Evolutionary conservation across 2,888 invertebrate species (phyloP).

Genomic region (Scelioninae gen. 1): DNA sequence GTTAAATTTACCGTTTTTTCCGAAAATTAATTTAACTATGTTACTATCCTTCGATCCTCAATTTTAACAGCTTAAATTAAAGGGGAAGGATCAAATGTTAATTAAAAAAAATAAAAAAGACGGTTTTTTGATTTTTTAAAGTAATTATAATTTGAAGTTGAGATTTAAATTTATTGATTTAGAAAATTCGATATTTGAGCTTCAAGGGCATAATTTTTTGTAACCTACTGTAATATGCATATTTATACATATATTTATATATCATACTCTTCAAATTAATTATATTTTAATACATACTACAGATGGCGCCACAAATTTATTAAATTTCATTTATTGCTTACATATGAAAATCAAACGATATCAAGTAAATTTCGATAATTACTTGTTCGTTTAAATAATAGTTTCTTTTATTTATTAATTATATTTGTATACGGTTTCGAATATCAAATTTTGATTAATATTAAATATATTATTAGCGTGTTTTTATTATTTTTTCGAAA

Average conservation of each 20-base stretch:
- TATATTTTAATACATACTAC: slow-evolving; percentile 12
- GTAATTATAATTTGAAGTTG: not conserved
- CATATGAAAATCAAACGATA: slow-evolving; percentile 7
- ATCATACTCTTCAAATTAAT: too few species aligned
- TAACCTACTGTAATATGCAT: slow-evolving; percentile 7
- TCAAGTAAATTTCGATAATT: slow-evolving; percentile 6
- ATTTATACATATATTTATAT: slow-evolving; percentile 5
- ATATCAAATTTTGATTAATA: slow-evolving; percentile 12
- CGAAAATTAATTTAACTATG: too few species aligned
- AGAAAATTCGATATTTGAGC: slow-evolving; percentile 12
- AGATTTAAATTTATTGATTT: not conserved
- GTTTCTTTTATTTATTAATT: slow-evolving; percentile 4
- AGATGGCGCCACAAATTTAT: slow-evolving; percentile 10
- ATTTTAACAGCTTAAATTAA: too few species aligned
- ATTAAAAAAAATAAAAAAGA: slow-evolving; percentile 9
- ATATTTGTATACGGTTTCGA: slow-evolving; percentile 10
- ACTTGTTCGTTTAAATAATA: too few species aligned
- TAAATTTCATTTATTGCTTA: slow-evolving; percentile 15
- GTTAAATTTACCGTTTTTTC: too few species aligned
- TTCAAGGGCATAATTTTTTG: slow-evolving; percentile 9
- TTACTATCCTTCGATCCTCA: too few species aligned
- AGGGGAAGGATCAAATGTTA: slow-evolving; percentile 9
- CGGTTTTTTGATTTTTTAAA: slow-evolving; percentile 2
- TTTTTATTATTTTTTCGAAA: slow-evolving; percentile 5
- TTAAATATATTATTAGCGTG: slow-evolving; percentile 4